These are phyloP conservation scores for Archilochus colubris DNA, from an alignment of 2,113 vertebrate genomes.

Conservation along the genomic window DNA sequence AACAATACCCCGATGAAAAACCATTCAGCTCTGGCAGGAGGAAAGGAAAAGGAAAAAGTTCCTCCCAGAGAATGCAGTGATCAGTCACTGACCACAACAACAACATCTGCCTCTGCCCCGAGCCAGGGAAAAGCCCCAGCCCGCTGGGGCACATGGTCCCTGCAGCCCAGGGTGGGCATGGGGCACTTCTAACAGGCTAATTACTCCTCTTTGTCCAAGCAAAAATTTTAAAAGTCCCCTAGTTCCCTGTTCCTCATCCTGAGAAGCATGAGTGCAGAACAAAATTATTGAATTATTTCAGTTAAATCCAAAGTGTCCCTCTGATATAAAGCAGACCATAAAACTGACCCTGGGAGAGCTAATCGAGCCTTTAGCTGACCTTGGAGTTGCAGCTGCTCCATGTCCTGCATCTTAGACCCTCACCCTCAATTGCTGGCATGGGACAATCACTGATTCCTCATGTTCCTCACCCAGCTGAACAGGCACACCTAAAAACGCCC, in stretches of 20 bases:
- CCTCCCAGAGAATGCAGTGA: neutral
- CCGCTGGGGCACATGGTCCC: neutral
- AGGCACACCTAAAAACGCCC: neutral
- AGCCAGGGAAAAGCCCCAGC: neutral
- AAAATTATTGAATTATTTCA: too few relatives aligned
- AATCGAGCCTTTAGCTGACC: neutral
- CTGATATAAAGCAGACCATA: neutral
- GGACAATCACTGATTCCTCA: neutral
- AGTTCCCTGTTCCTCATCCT: neutral
- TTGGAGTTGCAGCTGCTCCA: neutral
- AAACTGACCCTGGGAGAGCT: neutral
- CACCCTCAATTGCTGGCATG: fast-evolving
- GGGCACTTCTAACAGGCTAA: neutral
- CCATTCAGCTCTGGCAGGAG: neutral
- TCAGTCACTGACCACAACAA: conserved; percentile 3
- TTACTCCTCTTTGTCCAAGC: neutral
- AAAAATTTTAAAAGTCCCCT: neutral
- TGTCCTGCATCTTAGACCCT: neutral
- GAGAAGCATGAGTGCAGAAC: neutral
- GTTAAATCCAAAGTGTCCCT: neutral
- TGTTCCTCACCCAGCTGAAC: neutral
- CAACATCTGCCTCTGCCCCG: conserved; percentile 26
- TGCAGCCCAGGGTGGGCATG: neutral
- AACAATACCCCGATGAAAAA: neutral
- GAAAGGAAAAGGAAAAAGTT: conserved; percentile 12